Conservation (phyloP, 2,113 vertebrate species). For the Sorex araneus region DNA sequence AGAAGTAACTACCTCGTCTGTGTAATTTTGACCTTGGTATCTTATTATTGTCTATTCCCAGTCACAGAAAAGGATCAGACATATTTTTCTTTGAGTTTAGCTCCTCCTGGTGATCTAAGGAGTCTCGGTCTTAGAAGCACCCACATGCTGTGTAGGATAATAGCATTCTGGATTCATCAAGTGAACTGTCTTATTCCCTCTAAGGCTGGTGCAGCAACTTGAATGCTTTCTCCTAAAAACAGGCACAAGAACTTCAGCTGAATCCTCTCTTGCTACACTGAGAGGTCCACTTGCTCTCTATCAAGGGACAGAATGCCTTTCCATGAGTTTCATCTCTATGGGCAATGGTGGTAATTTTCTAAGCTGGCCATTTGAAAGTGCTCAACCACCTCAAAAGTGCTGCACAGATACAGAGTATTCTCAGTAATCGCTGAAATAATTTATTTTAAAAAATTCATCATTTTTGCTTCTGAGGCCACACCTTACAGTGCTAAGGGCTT, state of each 20-base stretch:
- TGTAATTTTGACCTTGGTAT: constrained; percentile 6
- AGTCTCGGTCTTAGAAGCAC: neutral
- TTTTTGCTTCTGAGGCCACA: too few relatives aligned
- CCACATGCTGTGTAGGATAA: neutral
- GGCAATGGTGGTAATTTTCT: neutral
- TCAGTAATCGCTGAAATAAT: constrained; percentile 27
- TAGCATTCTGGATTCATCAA: neutral
- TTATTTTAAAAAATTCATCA: neutral
- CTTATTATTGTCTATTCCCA: neutral
- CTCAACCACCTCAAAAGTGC: neutral
- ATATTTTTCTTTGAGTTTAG: neutral
- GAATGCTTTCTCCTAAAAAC: neutral
- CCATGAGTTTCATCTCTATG: neutral
- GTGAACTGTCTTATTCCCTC: neutral
- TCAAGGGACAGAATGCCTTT: neutral
- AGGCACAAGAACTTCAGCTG: neutral
- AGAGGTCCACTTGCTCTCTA: neutral
- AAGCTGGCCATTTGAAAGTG: constrained; percentile 4
- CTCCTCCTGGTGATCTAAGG: neutral
- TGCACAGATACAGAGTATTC: neutral
- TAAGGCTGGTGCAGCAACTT: neutral
- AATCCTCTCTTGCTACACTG: neutral
- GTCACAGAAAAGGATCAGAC: neutral
- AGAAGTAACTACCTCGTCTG: neutral
- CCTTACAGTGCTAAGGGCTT: too few relatives aligned